Conservation (phyloP, 2,113 vertebrate species). For the Dicerorhinus sumatrensis region DNA sequence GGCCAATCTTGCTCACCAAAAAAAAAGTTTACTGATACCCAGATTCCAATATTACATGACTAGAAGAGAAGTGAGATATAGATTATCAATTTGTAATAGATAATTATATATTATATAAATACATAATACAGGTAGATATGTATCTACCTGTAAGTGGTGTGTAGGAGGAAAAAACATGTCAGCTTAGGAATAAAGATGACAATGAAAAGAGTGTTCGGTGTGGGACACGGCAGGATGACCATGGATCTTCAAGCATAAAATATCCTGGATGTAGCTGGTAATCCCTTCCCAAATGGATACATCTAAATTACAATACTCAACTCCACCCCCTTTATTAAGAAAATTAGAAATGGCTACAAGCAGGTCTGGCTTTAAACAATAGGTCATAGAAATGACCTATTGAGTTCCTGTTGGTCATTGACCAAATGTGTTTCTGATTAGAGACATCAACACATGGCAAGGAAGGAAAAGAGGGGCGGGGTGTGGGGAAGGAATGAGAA, state of each 20-base stretch:
- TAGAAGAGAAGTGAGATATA: neutral
- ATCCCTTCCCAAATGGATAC: neutral
- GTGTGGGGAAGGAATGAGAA: neutral
- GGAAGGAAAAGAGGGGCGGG: neutral
- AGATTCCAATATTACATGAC: neutral
- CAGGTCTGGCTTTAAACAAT: neutral
- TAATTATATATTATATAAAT: neutral
- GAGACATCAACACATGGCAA: neutral
- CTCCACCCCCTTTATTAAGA: neutral
- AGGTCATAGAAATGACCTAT: neutral
- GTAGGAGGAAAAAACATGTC: neutral
- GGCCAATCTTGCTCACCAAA: neutral
- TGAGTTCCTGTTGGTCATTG: neutral
- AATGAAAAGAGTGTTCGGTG: neutral
- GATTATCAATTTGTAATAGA: neutral
- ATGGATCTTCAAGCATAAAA: neutral
- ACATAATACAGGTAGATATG: neutral
- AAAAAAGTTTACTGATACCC: neutral
- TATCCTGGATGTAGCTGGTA: neutral
- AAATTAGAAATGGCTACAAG: neutral
- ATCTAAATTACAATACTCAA: constrained; percentile 1
- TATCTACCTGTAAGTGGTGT: neutral
- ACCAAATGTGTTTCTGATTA: neutral
- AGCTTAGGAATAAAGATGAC: neutral
- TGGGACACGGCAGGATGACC: neutral